Evolutionary conservation across 2,797 vertebrate genomes (phyloP), one percentile per base, ranked within the genome.

Genomic region (Peromyscus aztecus): DNA sequence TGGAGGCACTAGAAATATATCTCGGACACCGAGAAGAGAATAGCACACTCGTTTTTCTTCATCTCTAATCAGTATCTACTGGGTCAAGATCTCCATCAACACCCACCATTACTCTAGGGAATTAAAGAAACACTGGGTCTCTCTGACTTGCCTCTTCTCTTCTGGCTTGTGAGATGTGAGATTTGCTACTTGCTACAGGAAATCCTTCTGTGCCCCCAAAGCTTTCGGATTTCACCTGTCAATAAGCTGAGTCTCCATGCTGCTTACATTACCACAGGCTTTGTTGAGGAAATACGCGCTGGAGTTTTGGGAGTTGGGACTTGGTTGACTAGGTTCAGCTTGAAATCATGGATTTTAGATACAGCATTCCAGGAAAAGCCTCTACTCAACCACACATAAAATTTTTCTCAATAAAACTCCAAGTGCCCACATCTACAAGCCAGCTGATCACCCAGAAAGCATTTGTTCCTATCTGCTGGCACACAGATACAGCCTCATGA

Each of bases 151-250:
- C 61, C 73, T 17, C 87, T 82, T 83, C 85, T 19, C 92, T 76
- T 87, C 16, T 52, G 43, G 49, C 43, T 61, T 78, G 80, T n/a
- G 59, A 59, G 57, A 71, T 24, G 49, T 88, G 43, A 94, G 73
- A 88, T 31, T 52, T 61, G 73, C 43, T 57, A 55, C 73, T 78
- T 49, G 17, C 21, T 67, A n/a, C 4, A 43, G 12, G 89, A 94
- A 96, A 95, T 91, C 78, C 59, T 90, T 83, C 6, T 34, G 82
- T 16, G 27, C 24, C 73, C 73, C 49, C 21, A 61, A n/a, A 77
- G 61, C 86, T 37, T 95, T 83, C 23, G 31, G 73, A 89, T 90
- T 77, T 82, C 65, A 75, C 75, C 67, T 85, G 37, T 31, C 23
- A 75, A 78, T 84, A 78, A 89, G 90, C 75, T 2, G 29, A 34